Conservation (phyloP, 1,140 invertebrate species). For the Tribolium castaneum region DNA sequence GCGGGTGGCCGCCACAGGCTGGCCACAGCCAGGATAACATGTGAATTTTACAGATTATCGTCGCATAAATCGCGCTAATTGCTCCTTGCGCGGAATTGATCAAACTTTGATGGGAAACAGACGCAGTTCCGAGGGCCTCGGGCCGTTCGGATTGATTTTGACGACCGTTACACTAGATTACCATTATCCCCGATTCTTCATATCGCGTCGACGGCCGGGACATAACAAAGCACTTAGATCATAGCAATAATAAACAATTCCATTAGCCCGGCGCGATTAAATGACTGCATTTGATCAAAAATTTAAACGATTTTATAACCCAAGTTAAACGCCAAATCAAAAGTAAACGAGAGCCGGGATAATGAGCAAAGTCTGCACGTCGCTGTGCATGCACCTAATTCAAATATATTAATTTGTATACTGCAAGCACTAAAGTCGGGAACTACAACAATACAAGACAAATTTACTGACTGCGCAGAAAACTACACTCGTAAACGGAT, state of each 20-base stretch:
- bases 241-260: conserved; percentile 9
- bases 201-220: conserved; percentile 6
- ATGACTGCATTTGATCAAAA: neutral
- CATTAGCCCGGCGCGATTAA: neutral
- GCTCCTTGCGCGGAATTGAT: neutral
- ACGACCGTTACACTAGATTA: conserved; percentile 32
- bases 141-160: conserved; percentile 34
- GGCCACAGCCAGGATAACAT: conserved; percentile 47
- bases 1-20: conserved; percentile 43
- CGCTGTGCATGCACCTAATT: neutral
- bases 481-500: neutral
- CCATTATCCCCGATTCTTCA: conserved; percentile 38
- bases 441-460: neutral
- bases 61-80: neutral
- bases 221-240: conserved; percentile 39
- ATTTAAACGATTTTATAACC: neutral
- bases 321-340: neutral
- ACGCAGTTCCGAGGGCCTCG: neutral
- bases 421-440: neutral
- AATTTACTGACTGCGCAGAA: neutral
- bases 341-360: neutral
- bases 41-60: conserved; percentile 47
- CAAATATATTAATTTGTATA: neutral
- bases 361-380: neutral
- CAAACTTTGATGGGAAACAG: neutral